phyloP scores from a whole-genome alignment of 2,113 vertebrate genomes.

The Butastur rufipennis region DNA sequence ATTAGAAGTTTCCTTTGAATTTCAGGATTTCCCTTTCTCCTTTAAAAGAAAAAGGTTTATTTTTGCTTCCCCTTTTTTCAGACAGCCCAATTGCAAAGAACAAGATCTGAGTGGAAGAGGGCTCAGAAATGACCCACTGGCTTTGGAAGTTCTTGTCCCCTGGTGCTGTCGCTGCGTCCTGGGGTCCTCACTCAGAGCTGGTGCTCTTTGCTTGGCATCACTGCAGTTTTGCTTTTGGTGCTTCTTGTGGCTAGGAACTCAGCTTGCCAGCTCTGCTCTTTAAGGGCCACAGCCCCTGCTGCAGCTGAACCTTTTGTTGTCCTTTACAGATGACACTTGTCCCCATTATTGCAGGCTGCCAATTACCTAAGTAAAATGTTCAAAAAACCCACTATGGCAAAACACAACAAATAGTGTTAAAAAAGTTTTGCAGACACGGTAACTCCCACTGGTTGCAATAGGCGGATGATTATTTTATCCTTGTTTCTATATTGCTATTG shows the following conservation, averaged over 20 bases:
- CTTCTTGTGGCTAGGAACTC: neutral
- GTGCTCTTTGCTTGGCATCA: neutral
- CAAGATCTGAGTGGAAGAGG: neutral
- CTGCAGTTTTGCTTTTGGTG: neutral
- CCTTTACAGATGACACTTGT: neutral
- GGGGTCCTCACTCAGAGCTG: rapidly evolving
- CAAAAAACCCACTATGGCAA: neutral
- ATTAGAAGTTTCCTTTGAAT: slow-evolving; percentile 6
- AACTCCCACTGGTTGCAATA: neutral
- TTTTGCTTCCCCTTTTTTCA: neutral
- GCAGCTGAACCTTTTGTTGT: neutral
- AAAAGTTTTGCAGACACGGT: neutral
- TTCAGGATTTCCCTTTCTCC: slow-evolving; percentile 38
- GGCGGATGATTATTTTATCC: neutral
- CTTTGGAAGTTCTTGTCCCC: neutral
- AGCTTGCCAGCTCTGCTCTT: neutral
- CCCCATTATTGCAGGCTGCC: neutral
- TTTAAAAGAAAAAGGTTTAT: neutral
- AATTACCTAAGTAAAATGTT: neutral
- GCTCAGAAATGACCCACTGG: neutral
- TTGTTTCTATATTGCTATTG: neutral
- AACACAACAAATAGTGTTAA: neutral
- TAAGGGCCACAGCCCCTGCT: rapidly evolving
- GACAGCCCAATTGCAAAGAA: neutral
- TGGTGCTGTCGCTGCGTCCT: neutral